Evolutionary conservation across 2,113 vertebrate species (phyloP).

Genomic region (Chionis minor): DNA sequence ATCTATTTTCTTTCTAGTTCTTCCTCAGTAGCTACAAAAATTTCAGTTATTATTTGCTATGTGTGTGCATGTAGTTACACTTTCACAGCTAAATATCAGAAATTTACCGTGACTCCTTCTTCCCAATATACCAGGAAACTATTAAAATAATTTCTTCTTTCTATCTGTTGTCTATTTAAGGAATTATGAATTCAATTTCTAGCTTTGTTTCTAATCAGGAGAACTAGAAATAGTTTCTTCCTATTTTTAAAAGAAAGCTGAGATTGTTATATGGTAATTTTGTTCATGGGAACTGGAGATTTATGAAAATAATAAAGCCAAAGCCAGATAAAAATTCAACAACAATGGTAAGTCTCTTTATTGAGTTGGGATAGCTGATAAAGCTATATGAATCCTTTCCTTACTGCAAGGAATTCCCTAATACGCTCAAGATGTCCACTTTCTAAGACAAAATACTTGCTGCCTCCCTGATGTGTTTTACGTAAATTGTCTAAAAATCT

Average conservation of each 20-base stretch:
- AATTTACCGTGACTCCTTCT: background rate
- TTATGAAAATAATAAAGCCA: background rate
- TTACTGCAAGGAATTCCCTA: background rate
- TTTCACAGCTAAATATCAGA: background rate
- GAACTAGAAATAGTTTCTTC: background rate
- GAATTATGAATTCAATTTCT: background rate
- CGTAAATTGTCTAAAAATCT: background rate
- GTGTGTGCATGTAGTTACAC: background rate
- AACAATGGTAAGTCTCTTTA: background rate
- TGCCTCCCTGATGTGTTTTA: background rate
- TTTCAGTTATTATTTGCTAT: background rate
- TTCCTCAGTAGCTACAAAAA: background rate
- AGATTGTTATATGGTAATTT: background rate
- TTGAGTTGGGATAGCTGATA: background rate
- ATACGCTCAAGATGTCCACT: background rate
- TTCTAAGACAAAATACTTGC: background rate
- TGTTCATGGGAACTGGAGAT: background rate
- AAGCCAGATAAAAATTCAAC: background rate
- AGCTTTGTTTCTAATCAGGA: background rate
- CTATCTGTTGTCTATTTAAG: background rate
- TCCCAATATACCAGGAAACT: background rate
- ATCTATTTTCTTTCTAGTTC: background rate
- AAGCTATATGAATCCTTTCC: background rate
- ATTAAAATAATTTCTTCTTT: background rate
- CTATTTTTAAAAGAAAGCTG: background rate